phyloP scores from a whole-genome alignment of 2,113 vertebrate genomes.

The Coreoperca whiteheadi region DNA sequence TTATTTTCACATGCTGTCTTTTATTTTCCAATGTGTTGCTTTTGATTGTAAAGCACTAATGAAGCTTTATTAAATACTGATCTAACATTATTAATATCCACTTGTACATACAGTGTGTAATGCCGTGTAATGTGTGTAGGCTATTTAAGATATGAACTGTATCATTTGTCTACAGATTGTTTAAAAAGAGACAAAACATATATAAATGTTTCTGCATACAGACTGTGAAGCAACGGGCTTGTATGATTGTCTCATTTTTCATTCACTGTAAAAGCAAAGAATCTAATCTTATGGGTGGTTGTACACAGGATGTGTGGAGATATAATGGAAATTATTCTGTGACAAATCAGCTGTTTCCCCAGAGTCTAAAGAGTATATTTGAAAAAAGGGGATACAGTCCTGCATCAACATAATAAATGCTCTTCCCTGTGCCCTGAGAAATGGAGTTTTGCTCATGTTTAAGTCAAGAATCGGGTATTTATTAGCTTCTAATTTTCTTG shows the following conservation, averaged over 20 bases:
- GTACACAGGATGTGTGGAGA: constrained; percentile 91
- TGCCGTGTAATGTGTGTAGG: neutral
- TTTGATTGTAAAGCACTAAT: neutral
- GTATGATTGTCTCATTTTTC: constrained; percentile 91
- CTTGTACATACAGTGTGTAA: neutral
- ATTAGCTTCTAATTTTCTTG: neutral
- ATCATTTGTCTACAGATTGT: neutral
- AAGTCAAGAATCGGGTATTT: neutral
- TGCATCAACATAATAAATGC: neutral
- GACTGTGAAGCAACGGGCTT: constrained; percentile 88
- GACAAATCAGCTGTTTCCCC: constrained; percentile 82
- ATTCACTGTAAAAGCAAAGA: constrained; percentile 86
- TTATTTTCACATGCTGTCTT: neutral
- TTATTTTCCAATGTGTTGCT: neutral
- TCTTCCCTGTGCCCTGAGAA: neutral
- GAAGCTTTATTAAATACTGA: neutral
- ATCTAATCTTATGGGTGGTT: constrained; percentile 88
- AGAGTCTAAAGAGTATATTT: neutral
- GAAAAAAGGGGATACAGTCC: neutral
- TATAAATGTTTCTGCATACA: neutral
- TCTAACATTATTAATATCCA: neutral
- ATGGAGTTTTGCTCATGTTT: neutral
- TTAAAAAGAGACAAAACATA: too few relatives aligned
- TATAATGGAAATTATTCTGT: constrained; percentile 91
- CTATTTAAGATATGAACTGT: neutral